A percentile compares a stretch with the other conserved stretches of the same genome.
These are phyloP conservation scores for Sinocyclocheilus maitianheensis DNA, from an alignment of 2,113 vertebrate genomes.

Conservation along the genomic window DNA sequence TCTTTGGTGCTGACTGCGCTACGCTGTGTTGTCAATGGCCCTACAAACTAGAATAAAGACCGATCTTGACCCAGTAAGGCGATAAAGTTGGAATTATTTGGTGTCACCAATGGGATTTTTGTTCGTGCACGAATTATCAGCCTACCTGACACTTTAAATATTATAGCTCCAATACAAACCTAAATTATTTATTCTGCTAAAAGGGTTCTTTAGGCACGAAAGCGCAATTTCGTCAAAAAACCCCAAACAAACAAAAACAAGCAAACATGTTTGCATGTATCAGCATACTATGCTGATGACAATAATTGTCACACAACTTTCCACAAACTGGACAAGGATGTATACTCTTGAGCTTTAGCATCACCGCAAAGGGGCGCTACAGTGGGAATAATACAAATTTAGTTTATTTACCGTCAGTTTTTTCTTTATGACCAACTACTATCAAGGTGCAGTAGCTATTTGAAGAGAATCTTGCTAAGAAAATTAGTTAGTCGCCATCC, in stretches of 20 bases:
- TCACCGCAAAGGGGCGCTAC: no score
- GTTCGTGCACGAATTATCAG: no score
- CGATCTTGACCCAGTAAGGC: neutral
- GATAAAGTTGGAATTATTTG: neutral
- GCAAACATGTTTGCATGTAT: no score
- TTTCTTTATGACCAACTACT: neutral
- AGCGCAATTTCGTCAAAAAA: no score
- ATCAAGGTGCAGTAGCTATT: neutral
- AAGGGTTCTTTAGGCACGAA: neutral
- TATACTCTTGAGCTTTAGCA: no score
- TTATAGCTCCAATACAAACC: neutral
- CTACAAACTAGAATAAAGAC: conserved; percentile 3
- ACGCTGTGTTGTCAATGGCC: neutral
- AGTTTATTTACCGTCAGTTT: no score
- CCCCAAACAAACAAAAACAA: no score
- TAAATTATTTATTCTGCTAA: neutral
- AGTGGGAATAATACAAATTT: no score
- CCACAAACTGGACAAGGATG: no score
- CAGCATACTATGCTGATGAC: no score
- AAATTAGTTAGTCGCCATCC: neutral
- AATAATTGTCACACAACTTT: no score
- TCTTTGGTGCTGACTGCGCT: neutral
- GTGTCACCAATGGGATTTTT: no score
- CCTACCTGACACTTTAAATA: neutral
- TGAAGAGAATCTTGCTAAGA: neutral